Conservation (phyloP, 2,888 invertebrate species). For the Epirrhoe alternata region DNA sequence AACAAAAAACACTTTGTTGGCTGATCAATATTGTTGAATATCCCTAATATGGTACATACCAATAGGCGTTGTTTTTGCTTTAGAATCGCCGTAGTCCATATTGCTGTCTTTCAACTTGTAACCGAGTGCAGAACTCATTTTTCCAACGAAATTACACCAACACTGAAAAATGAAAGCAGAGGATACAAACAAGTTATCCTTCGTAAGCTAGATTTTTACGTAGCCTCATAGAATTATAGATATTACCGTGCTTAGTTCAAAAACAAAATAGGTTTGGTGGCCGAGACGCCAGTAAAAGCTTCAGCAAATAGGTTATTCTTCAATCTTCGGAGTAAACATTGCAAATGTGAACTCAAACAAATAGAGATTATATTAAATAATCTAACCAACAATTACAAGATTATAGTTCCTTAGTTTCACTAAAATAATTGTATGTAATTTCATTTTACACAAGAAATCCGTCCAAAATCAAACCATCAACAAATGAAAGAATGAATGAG, state of each 20-base stretch:
- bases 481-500: constrained; percentile 9
- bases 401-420: not conserved
- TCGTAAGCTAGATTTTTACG: not conserved
- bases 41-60: constrained; percentile 56
- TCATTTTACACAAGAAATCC: constrained; percentile 1
- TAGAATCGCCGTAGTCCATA: constrained; percentile 63
- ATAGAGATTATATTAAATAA: not conserved
- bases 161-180: constrained; percentile 26
- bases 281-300: constrained; percentile 35
- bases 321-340: not conserved
- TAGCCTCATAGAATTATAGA: constrained; percentile 4
- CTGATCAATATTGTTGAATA: not conserved
- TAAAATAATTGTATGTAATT: not conserved
- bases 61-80: constrained; percentile 73
- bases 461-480: constrained; percentile 4
- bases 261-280: constrained; percentile 16
- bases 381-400: not conserved
- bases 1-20: no score
- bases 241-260: constrained; percentile 14
- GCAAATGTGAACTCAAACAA: not conserved
- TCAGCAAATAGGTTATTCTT: constrained; percentile 19
- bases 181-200: not conserved
- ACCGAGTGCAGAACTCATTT: constrained; percentile 68
- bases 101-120: constrained; percentile 72
- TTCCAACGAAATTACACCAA: constrained; percentile 13